Evolutionary conservation across 2,888 invertebrate species (phyloP).

Genomic region (Melipona beecheii): DNA sequence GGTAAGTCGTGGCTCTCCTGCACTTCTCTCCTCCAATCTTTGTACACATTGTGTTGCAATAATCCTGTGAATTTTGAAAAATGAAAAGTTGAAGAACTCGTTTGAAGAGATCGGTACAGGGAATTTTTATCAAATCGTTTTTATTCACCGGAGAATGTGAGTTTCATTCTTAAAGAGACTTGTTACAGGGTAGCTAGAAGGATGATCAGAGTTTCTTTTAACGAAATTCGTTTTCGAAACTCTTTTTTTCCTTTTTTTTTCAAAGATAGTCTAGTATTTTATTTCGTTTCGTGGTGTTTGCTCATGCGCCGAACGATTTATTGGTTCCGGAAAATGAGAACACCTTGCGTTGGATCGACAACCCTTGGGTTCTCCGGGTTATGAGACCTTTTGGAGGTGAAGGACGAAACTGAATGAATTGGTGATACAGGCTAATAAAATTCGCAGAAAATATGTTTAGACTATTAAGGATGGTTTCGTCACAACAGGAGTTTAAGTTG

Average conservation of each 20-base stretch:
- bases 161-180: background rate
- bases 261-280: slow-evolving; percentile 13
- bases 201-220: background rate
- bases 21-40: background rate
- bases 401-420: slow-evolving; percentile 41
- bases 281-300: slow-evolving; percentile 19
- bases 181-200: too few relatives aligned
- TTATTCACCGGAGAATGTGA: background rate
- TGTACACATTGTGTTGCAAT: too few relatives aligned
- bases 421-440: background rate
- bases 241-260: background rate
- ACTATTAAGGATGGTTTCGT: background rate
- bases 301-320: slow-evolving; percentile 65
- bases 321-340: slow-evolving; percentile 69
- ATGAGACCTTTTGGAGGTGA: slow-evolving; percentile 67
- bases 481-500: background rate
- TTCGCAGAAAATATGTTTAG: background rate
- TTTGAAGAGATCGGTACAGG: background rate
- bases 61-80: background rate
- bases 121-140: background rate
- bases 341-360: slow-evolving; percentile 70
- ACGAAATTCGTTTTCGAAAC: background rate
- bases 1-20: slow-evolving; percentile 52
- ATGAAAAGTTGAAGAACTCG: background rate
- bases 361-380: slow-evolving; percentile 69